Evolutionary conservation across 2,797 vertebrate species (phyloP), one percentile per base, ranked within the genome.

Genomic region (Coilia nasus): DNA sequence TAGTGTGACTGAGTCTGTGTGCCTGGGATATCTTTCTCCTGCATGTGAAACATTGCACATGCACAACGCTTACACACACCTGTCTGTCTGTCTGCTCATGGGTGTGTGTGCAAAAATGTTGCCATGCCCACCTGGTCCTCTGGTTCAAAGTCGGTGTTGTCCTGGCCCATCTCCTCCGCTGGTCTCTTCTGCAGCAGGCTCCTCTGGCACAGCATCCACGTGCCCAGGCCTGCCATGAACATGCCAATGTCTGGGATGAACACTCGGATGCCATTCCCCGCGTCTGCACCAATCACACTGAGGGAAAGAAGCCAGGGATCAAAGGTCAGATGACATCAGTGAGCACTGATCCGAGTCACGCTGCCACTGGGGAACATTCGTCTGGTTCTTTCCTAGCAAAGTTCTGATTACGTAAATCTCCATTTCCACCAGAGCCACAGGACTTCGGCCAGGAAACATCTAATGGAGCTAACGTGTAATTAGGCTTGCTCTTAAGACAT

Each of bases 211-310:
- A 99, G 83, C 82, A 99, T 95, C 98, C 97, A 99, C 89, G 96
- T 96, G 84, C 96, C 92, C 93, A 99, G 91, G 78, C 98, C 96
- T 1, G 94, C 96, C 88, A 97, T 88, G 91, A 98, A 99, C 97
- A 99, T 98, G 88, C 97, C 97, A 9, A 99, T 97, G 89, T 99
- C 98, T 3, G 98, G 98, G 86, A 97, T 93, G 92, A 99, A 99
- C 80, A 99, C 96, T 19, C 98, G 94, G 91, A 99, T 99, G 82
- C 97, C 97, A 82, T 99, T 99, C 71, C 97, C 97, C 1, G 96
- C 97, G 67, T 99, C 98, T 62, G 97, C 97, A 81, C 97, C 98
- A 82, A 95, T 97, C 91, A 99, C 96, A 82, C 98, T 99, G 91
- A 6, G 83, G 71, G 35, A 17, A 41, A 78, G 50, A 82, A 90